These are phyloP conservation scores for Phytoseiulus persimilis DNA, from an alignment of 2,888 invertebrate species.

Conservation along the genomic window DNA sequence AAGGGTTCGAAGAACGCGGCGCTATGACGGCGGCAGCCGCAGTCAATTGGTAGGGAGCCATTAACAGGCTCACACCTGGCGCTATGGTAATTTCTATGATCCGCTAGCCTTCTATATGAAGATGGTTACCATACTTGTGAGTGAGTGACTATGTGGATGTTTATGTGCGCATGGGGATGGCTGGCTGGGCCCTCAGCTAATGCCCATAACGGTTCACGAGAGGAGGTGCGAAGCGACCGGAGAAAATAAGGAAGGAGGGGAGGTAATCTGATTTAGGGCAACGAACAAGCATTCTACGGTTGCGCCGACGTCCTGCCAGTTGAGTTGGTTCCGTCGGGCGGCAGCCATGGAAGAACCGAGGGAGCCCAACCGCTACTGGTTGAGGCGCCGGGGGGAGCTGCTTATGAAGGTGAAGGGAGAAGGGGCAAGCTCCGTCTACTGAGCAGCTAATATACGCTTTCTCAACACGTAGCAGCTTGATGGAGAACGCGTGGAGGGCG, in stretches of 20 bases:
- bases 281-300: background rate
- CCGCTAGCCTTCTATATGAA: background rate
- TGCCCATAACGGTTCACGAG: slow-evolving; percentile 16
- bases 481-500: background rate
- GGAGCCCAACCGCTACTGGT: background rate
- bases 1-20: background rate
- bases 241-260: too few relatives aligned
- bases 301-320: background rate
- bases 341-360: background rate
- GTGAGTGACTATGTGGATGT: background rate
- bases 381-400: background rate
- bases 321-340: background rate
- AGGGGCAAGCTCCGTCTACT: background rate
- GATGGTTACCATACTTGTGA: background rate
- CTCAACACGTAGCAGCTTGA: slow-evolving; percentile 22
- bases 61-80: background rate
- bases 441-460: slow-evolving; percentile 30
- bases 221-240: background rate
- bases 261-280: slow-evolving; percentile 19
- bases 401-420: background rate
- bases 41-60: background rate
- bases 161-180: background rate
- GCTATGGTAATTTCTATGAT: background rate
- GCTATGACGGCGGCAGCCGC: background rate
- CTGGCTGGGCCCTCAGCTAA: slow-evolving; percentile 11